Percentiles rank a stretch among this genome's conserved stretches.
These are phyloP conservation scores for Lepidochrysops patricia DNA, from an alignment of 2,888 invertebrate species.

Conservation along the genomic window DNA sequence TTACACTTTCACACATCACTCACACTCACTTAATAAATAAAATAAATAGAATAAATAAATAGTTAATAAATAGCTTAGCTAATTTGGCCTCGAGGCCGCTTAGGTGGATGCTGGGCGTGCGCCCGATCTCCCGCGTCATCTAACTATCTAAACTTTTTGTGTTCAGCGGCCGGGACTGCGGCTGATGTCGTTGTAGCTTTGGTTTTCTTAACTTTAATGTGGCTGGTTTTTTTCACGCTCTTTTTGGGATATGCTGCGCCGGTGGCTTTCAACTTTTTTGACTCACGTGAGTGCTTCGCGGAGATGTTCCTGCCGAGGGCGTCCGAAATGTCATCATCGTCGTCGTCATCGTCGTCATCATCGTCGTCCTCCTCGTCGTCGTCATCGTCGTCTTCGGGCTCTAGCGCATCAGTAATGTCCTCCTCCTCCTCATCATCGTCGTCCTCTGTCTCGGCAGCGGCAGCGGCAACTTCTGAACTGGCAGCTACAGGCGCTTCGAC, in stretches of 20 bases:
- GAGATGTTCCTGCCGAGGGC: constrained; percentile 70
- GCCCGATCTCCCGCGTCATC: constrained; percentile 43
- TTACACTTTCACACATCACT: constrained; percentile 68
- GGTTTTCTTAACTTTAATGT: constrained; percentile 71
- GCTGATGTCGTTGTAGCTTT: constrained; percentile 66
- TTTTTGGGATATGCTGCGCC: constrained; percentile 60
- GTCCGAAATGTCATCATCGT: constrained; percentile 76
- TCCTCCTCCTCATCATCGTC: constrained; percentile 78
- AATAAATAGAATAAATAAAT: constrained; percentile 76
- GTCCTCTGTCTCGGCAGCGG: constrained; percentile 69
- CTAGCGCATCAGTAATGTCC: constrained; percentile 71
- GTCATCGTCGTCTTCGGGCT: constrained; percentile 77
- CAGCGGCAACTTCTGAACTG: constrained; percentile 64
- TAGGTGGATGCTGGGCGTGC: constrained; percentile 61
- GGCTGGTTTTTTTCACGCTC: constrained; percentile 65
- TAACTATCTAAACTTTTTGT: constrained; percentile 75
- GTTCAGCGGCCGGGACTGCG: constrained; percentile 61
- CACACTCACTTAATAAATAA: constrained; percentile 76
- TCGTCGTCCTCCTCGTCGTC: constrained; percentile 80
- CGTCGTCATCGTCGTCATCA: constrained; percentile 78
- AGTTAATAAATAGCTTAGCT: constrained; percentile 75
- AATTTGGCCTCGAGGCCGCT: constrained; percentile 62
- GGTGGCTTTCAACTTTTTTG: constrained; percentile 77
- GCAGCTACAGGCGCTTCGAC: constrained; percentile 52
- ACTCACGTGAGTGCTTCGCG: constrained; percentile 85